phyloP scores from a whole-genome alignment of 1,140 invertebrate species.

The Stegodyphus mimosarum region DNA sequence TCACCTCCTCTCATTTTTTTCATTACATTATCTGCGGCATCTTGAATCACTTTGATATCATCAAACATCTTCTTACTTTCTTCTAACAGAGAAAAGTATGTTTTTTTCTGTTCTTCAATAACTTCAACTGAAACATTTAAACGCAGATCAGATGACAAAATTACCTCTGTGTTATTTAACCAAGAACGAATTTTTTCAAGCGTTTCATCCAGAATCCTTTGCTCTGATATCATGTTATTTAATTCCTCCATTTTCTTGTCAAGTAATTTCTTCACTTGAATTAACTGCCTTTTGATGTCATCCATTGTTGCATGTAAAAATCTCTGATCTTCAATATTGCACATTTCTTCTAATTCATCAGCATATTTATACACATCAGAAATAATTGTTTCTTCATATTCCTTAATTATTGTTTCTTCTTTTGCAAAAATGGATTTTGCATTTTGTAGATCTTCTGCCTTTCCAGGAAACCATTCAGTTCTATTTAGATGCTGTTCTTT shows the following conservation, averaged over 20 bases:
- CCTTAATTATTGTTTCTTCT: slow-evolving; percentile 77
- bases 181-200: slow-evolving; percentile 84
- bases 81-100: slow-evolving; percentile 41
- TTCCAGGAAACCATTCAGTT: slow-evolving; percentile 73
- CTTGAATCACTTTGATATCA: slow-evolving; percentile 52
- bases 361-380: slow-evolving; percentile 80
- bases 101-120: slow-evolving; percentile 82
- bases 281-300: slow-evolving; percentile 34
- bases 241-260: slow-evolving; percentile 78
- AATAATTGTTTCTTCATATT: slow-evolving; percentile 81
- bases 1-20: slow-evolving; percentile 44
- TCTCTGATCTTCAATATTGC: slow-evolving; percentile 75
- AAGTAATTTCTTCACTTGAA: slow-evolving; percentile 67
- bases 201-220: slow-evolving; percentile 83
- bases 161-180: slow-evolving; percentile 88
- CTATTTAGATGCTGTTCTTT: slow-evolving; percentile 78
- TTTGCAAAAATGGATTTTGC: slow-evolving; percentile 24
- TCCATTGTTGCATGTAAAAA: slow-evolving; percentile 20
- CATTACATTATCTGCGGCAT: slow-evolving; percentile 27
- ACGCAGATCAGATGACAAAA: slow-evolving; percentile 81
- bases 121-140: slow-evolving; percentile 79
- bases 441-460: slow-evolving; percentile 35
- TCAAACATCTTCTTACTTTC: slow-evolving; percentile 52
- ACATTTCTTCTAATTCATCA: slow-evolving; percentile 81
- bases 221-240: slow-evolving; percentile 78